Percentiles rank a stretch among this genome's conserved stretches.
These are phyloP conservation scores for Lycopodina hypogea DNA, from an alignment of 37 sponge, comb jelly and placozoan species.

Conservation along the genomic window DNA sequence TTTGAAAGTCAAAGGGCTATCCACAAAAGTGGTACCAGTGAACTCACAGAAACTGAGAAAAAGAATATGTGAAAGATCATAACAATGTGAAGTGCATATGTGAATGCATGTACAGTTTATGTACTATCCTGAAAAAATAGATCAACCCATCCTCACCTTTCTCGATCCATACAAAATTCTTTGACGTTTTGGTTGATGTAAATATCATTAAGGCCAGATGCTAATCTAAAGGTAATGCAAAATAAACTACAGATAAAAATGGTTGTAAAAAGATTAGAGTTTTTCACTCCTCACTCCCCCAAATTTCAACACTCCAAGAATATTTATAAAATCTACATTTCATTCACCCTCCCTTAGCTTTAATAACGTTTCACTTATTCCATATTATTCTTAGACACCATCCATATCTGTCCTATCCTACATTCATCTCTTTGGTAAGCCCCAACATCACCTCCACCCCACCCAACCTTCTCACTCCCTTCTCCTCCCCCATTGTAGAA, in stretches of 20 bases:
- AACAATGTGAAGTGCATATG: too few relatives aligned
- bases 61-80: too few relatives aligned
- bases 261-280: too few relatives aligned
- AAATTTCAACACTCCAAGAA: too few relatives aligned
- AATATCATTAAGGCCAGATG: conserved; percentile 46
- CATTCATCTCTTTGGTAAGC: background rate
- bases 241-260: too few relatives aligned
- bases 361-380: background rate
- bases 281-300: too few relatives aligned
- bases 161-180: conserved; percentile 9
- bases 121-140: too few relatives aligned
- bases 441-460: background rate
- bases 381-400: background rate
- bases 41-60: too few relatives aligned
- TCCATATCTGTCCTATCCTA: background rate
- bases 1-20: conserved; percentile 41
- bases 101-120: too few relatives aligned
- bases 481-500: background rate
- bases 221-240: too few relatives aligned
- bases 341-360: background rate
- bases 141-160: background rate
- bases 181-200: conserved; percentile 48
- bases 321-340: background rate
- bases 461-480: too few relatives aligned
- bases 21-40: conserved; percentile 22